Percentiles rank a stretch among this genome's conserved stretches.
Conservation (phyloP, 2,797 vertebrate species). For the Pseudochirops cupreus region DNA sequence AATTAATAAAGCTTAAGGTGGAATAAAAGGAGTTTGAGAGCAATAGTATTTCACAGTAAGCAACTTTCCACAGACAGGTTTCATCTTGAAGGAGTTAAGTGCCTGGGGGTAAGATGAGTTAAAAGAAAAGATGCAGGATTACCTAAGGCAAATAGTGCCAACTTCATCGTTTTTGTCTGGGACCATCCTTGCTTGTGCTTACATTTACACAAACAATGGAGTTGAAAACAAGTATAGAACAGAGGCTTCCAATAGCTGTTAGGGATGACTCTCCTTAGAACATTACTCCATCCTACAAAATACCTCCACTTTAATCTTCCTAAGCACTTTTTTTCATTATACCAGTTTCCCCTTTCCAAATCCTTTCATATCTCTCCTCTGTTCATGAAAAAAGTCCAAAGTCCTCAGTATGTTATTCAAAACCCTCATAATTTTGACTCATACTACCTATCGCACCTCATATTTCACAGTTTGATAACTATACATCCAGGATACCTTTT, state of each 20-base stretch:
- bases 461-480: background rate
- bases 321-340: background rate
- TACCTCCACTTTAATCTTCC: background rate
- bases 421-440: background rate
- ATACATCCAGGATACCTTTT: background rate
- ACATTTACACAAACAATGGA: background rate
- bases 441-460: background rate
- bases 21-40: background rate
- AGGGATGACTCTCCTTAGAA: background rate
- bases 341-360: background rate
- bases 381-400: background rate
- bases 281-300: background rate
- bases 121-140: background rate
- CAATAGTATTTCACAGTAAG: background rate
- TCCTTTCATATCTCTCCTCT: background rate
- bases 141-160: background rate
- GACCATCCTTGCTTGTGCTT: background rate
- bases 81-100: background rate
- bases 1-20: background rate
- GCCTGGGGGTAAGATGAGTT: background rate
- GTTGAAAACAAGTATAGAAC: background rate
- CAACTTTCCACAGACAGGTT: background rate
- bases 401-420: background rate
- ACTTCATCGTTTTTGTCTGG: background rate
- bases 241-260: background rate